These are phyloP conservation scores for Aldabrachelys gigantea DNA, from an alignment of 2,113 vertebrate species.

Conservation along the genomic window DNA sequence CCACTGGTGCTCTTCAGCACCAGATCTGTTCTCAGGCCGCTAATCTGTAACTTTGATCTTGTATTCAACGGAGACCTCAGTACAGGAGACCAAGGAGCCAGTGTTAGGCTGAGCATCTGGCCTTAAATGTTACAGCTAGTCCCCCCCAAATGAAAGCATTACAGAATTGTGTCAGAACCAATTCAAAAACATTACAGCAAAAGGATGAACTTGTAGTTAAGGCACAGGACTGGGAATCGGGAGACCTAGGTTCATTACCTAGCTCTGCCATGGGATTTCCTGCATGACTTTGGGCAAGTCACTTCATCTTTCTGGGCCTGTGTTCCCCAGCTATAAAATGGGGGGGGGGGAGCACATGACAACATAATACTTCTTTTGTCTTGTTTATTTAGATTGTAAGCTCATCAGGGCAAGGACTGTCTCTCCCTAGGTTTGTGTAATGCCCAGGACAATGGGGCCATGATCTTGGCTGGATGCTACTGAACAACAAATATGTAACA, in stretches of 20 bases:
- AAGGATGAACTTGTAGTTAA: not conserved
- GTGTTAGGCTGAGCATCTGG: not conserved
- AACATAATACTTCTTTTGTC: not conserved
- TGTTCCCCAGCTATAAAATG: not conserved
- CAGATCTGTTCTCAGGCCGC: not conserved
- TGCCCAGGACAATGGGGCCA: not conserved
- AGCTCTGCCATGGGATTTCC: not conserved
- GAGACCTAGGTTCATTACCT: not conserved
- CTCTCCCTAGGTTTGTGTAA: not conserved
- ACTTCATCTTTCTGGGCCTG: not conserved
- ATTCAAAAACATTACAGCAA: not conserved
- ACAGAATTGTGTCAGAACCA: not conserved
- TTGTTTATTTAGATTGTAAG: rapidly evolving
- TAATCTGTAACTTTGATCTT: not conserved
- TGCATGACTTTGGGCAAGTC: not conserved
- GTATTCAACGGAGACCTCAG: not conserved
- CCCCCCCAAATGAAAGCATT: not conserved
- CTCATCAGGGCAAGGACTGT: rapidly evolving
- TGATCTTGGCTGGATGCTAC: not conserved
- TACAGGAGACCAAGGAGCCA: rapidly evolving
- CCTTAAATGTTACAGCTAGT: not conserved
- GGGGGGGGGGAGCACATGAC: rapidly evolving
- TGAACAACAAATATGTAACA: not conserved
- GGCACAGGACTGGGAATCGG: not conserved
- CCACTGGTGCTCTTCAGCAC: not conserved